Evolutionary conservation across 1,140 invertebrate genomes (phyloP).

Genomic region (Diorhabda elongata): DNA sequence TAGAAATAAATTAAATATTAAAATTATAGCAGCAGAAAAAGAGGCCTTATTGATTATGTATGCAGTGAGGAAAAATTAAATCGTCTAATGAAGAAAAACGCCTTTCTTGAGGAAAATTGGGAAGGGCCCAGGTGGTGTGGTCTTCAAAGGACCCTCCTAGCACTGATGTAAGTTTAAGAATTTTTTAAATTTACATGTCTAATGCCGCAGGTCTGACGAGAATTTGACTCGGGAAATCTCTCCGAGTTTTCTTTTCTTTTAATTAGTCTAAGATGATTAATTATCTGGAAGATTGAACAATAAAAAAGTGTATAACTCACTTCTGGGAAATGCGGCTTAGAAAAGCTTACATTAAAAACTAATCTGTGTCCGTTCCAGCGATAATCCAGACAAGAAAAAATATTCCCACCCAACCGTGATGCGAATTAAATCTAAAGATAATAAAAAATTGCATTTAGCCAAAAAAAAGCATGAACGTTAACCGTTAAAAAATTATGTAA

Average conservation of each 20-base stretch:
- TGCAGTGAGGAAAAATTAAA: slow-evolving; percentile 50
- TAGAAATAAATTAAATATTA: slow-evolving; percentile 51
- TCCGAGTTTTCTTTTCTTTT: not conserved
- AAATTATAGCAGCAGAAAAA: slow-evolving; percentile 47
- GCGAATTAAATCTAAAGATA: too few relatives aligned
- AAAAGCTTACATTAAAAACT: not conserved
- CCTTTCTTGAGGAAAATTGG: slow-evolving; percentile 31
- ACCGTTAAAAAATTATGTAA: too few relatives aligned
- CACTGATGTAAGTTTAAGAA: slow-evolving; percentile 8
- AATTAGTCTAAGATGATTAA: slow-evolving; percentile 10
- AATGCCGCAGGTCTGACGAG: slow-evolving; percentile 17
- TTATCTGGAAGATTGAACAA: not conserved
- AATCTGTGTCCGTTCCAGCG: not conserved
- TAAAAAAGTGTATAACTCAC: not conserved
- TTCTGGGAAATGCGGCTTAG: not conserved
- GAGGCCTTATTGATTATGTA: slow-evolving; percentile 48
- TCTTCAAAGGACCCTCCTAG: slow-evolving; percentile 16
- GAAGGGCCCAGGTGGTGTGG: slow-evolving; percentile 35
- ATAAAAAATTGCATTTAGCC: too few relatives aligned
- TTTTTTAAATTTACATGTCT: slow-evolving; percentile 31
- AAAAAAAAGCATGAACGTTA: too few relatives aligned
- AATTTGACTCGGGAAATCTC: slow-evolving; percentile 7
- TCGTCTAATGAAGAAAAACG: slow-evolving; percentile 48
- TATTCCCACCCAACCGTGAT: too few relatives aligned
- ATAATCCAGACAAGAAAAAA: too few relatives aligned